Percentiles rank a stretch among this genome's conserved stretches.
Evolutionary conservation across 2,888 invertebrate genomes (phyloP).

Genomic region (Napeogenes sylphis): DNA sequence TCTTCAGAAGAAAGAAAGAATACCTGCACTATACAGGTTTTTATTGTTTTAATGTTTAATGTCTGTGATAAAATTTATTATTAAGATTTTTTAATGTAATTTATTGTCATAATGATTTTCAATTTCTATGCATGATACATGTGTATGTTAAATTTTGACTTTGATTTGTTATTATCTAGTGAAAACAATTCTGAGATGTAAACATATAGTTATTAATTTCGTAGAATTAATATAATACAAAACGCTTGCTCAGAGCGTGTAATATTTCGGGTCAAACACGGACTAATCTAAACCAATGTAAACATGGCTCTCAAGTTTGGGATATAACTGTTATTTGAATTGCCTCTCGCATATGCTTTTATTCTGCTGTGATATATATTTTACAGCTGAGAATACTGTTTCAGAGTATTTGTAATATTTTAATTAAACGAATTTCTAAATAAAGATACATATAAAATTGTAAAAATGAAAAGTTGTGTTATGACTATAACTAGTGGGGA

Average conservation of each 20-base stretch:
- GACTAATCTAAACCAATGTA: slow-evolving; percentile 57
- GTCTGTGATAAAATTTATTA: too few species aligned
- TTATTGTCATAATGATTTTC: too few species aligned
- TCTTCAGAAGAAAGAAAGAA: too few species aligned
- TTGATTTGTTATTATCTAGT: too few species aligned
- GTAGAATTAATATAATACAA: slow-evolving; percentile 39
- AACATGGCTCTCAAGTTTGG: slow-evolving; percentile 41
- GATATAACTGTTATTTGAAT: slow-evolving; percentile 31
- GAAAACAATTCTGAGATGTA: too few species aligned
- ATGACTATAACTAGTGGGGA: slow-evolving; percentile 40
- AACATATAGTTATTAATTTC: not conserved
- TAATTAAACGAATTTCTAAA: too few species aligned
- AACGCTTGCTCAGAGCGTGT: slow-evolving; percentile 39
- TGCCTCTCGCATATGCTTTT: slow-evolving; percentile 17
- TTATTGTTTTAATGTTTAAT: too few species aligned
- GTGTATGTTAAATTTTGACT: too few species aligned
- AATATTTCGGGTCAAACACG: slow-evolving; percentile 48
- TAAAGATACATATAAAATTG: not conserved
- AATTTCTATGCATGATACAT: not conserved
- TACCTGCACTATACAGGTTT: too few species aligned
- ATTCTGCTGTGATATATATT: not conserved
- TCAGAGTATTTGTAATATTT: not conserved
- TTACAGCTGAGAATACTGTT: not conserved
- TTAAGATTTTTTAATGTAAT: too few species aligned
- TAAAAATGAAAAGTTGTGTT: not conserved